phyloP scores from a whole-genome alignment of 2,113 vertebrate genomes.

The Ivindomyrus marchei region DNA sequence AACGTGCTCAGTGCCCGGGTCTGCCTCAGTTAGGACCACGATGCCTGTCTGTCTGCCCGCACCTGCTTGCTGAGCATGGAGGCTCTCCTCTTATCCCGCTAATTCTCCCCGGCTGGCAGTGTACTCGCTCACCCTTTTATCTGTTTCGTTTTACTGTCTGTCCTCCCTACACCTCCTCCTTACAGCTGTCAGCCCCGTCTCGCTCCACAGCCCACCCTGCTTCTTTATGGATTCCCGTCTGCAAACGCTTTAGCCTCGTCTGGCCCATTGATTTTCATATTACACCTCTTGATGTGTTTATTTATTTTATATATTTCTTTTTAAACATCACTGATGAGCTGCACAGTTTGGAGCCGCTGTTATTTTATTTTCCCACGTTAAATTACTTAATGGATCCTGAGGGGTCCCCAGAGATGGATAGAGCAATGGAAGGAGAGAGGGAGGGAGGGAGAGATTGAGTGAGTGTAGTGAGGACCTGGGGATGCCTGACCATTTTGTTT shows the following conservation, averaged over 20 bases:
- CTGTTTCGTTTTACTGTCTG: slow-evolving; percentile 60
- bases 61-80: background rate
- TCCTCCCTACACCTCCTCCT: slow-evolving; percentile 60
- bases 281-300: slow-evolving; percentile 68
- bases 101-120: background rate
- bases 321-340: slow-evolving; percentile 71
- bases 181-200: slow-evolving; percentile 64
- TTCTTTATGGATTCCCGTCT: slow-evolving; percentile 60
- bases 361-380: slow-evolving; percentile 60
- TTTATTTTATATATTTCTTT: slow-evolving; percentile 78
- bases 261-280: slow-evolving; percentile 69
- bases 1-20: background rate
- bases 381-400: slow-evolving; percentile 73
- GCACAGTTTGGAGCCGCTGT: slow-evolving; percentile 53
- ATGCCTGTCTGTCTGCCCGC: background rate
- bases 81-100: background rate
- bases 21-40: background rate
- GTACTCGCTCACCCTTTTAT: slow-evolving; percentile 49
- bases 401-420: slow-evolving; percentile 57
- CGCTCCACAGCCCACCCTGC: slow-evolving; percentile 38
- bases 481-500: background rate
- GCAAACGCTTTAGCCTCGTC: slow-evolving; percentile 40
- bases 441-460: background rate
- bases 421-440: slow-evolving; percentile 6
- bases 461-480: background rate